Conservation (phyloP, 2,888 invertebrate genomes). For the Watsonalla binaria region DNA sequence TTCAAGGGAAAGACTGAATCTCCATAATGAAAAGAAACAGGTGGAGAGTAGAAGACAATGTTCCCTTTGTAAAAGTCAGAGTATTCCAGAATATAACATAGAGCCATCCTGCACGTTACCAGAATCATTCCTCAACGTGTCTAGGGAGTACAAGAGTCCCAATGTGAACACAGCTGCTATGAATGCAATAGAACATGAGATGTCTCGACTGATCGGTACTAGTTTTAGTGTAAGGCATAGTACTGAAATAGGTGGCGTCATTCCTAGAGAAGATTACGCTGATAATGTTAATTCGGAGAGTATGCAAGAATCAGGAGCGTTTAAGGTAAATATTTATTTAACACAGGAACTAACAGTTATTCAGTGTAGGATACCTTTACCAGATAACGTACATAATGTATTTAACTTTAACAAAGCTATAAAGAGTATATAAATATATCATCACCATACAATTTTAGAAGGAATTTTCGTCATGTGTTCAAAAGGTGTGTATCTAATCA, state of each 20-base stretch:
- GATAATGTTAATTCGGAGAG: conserved; percentile 23
- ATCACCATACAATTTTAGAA: no score
- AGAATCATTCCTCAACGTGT: conserved; percentile 42
- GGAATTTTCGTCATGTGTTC: no score
- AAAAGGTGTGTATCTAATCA: no score
- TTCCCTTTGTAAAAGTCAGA: conserved; percentile 60
- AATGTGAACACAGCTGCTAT: conserved; percentile 42
- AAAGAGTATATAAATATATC: no score
- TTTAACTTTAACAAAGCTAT: no score
- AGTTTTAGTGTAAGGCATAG: conserved; percentile 43
- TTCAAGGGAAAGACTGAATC: conserved; percentile 76
- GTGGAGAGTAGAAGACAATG: conserved; percentile 62
- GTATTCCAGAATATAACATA: conserved; percentile 29
- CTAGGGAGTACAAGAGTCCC: conserved; percentile 46
- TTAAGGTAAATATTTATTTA: conserved; percentile 31
- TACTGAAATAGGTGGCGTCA: conserved; percentile 25
- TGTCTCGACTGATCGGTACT: conserved; percentile 56
- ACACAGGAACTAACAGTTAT: no score
- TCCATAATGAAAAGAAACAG: conserved; percentile 76
- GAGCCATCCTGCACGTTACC: conserved; percentile 40
- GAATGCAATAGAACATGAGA: conserved; percentile 60
- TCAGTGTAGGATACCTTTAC: no score
- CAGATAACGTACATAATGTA: no score
- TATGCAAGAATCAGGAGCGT: conserved; percentile 33
- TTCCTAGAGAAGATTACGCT: conserved; percentile 12